Base-by-base conservation (phyloP, 2,113 vertebrate species). In the Vimba vimba region DNA sequence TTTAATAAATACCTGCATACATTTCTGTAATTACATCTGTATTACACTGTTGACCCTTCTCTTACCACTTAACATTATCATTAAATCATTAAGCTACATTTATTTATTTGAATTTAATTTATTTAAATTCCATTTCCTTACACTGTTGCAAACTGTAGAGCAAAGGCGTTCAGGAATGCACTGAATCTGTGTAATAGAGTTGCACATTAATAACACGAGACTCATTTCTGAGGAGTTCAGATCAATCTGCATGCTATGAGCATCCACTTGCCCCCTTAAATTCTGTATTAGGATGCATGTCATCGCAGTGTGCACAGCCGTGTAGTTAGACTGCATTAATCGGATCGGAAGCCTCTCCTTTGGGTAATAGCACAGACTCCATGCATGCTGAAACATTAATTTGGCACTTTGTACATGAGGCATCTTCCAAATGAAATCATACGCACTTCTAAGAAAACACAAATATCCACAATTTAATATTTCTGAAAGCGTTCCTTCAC, bases 301-400 rank as follows among this genome's bases (percentile, higher is more conserved):
- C 60, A 88, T 88, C 83, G 80, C 71, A 76, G 73, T 21, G 59
- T 33, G 1, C 60, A 50, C 88, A 36, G 33, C 85, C 84, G 75
- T 84, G 89, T 87, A 79, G 89, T 81, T 69, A 92, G 91, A 87
- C 89, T 87, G 57, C 66, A 80, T 57, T 89, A 91, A 87, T 92
- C 74, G 82, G 27, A 84, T 90, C 90, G 86, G 87, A 79, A 79
- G 27, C 47, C 89, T 90, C 79, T 89, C 93, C 88, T 82, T 88
- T 91, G 75, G 82, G 82, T 91, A 91, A 86, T 89, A 91, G 93
- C 93, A 93, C 93, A 92, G 87, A 33, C 74, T 90, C 89, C 88
- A 93, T 92, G 90, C 93, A 88, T 86, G 77, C 89, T 91, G 89
- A 92, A 93, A 93, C 93, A 92, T 91, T 93, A 94, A 94, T 94